Conservation (phyloP, 2,888 invertebrate genomes). For the Hedychridium roseum region DNA sequence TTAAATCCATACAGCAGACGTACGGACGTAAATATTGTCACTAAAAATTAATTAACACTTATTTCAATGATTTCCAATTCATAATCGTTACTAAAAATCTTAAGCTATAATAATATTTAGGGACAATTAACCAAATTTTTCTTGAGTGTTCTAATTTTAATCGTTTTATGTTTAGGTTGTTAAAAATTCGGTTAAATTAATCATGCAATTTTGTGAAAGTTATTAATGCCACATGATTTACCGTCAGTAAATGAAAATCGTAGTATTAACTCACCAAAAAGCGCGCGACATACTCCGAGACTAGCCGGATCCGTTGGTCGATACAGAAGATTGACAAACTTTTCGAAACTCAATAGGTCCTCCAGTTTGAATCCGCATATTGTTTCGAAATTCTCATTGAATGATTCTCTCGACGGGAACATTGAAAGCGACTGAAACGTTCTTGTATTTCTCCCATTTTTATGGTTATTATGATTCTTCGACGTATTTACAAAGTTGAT, state of each 20-base stretch:
- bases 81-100: neutral
- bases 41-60: neutral
- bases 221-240: no score
- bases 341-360: conserved; percentile 58
- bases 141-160: no score
- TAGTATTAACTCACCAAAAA: conserved; percentile 75
- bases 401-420: neutral
- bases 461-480: no score
- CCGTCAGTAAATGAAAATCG: no score
- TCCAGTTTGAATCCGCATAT: conserved; percentile 43
- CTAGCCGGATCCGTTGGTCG: conserved; percentile 78
- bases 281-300: conserved; percentile 78
- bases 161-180: no score
- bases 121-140: no score
- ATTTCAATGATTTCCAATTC: neutral
- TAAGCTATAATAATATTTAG: conserved; percentile 4
- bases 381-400: conserved; percentile 29
- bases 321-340: conserved; percentile 69
- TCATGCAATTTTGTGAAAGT: no score
- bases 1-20: no score
- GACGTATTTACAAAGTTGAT: no score
- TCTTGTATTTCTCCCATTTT: no score
- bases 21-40: conserved; percentile 5
- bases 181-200: no score
- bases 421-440: neutral